A percentile compares a stretch with the other conserved stretches of the same genome.
phyloP scores from a whole-genome alignment of 1,140 invertebrate species.

The Drosophila bipectinata region DNA sequence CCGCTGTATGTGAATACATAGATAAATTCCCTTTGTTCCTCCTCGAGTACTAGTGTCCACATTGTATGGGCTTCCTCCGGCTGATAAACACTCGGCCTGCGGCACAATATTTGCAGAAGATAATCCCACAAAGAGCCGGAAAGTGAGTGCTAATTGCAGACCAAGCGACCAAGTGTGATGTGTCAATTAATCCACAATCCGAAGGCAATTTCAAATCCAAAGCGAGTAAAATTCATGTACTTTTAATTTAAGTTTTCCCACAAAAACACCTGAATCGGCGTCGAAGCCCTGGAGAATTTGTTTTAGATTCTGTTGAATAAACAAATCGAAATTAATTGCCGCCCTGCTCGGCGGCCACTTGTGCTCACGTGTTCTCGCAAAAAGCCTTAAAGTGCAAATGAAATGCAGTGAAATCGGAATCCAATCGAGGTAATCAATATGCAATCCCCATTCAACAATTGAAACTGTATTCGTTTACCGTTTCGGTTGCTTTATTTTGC shows the following conservation, averaged over 20 bases:
- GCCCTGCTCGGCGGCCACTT: not conserved
- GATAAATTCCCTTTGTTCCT: conserved; percentile 40
- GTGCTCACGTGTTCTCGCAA: conserved; percentile 8
- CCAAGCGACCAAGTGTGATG: conserved; percentile 2
- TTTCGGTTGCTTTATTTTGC: conserved; percentile 16
- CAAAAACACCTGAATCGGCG: not conserved
- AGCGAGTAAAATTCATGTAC: not conserved
- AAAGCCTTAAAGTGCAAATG: conserved; percentile 4
- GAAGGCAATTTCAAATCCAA: no score
- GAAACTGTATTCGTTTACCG: conserved; percentile 29
- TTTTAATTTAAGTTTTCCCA: not conserved
- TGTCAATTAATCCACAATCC: conserved; percentile 5
- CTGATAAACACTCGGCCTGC: conserved; percentile 29
- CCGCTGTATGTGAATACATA: not conserved
- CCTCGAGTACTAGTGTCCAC: not conserved
- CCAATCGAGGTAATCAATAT: conserved; percentile 26
- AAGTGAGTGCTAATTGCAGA: conserved; percentile 31
- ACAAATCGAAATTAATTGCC: conserved; percentile 3
- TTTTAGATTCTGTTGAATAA: not conserved
- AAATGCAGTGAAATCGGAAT: conserved; percentile 21
- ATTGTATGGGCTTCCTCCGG: conserved; percentile 9
- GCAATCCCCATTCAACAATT: conserved; percentile 45
- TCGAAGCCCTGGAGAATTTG: not conserved
- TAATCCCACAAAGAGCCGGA: conserved; percentile 15
- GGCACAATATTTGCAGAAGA: conserved; percentile 7